A percentile compares a stretch with the other conserved stretches of the same genome.
Conservation (phyloP, 2,888 invertebrate genomes). For the Rhimphoctona megacephalus region DNA sequence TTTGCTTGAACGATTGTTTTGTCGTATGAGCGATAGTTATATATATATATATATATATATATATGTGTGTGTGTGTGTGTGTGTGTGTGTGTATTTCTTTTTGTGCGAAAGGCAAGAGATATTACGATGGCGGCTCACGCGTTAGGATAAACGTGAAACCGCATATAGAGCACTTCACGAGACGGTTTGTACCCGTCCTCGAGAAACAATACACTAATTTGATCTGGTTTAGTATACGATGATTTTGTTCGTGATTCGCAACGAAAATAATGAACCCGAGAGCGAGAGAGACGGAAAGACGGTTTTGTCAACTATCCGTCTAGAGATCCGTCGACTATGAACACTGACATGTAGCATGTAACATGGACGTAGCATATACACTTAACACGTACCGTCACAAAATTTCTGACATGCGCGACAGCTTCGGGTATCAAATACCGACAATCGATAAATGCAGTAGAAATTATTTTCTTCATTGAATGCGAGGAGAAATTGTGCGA, state of each 20-base stretch:
- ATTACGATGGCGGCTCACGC: constrained; percentile 62
- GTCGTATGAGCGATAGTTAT: constrained; percentile 47
- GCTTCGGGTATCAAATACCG: background rate
- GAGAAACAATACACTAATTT: constrained; percentile 7
- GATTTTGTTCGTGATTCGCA: constrained; percentile 33
- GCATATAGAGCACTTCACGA: constrained; percentile 53
- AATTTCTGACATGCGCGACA: constrained; percentile 16
- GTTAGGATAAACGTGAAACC: constrained; percentile 56
- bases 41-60: constrained; percentile 23
- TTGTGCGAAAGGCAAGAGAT: constrained; percentile 49
- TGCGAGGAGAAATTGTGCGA: no score
- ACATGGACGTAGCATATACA: no score
- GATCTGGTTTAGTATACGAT: constrained; percentile 12
- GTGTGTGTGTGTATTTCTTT: constrained; percentile 8
- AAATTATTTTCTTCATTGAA: background rate
- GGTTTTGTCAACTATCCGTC: constrained; percentile 66
- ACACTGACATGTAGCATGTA: constrained; percentile 2
- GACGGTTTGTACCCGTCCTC: constrained; percentile 50
- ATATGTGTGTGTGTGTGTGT: background rate
- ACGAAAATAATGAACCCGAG: constrained; percentile 28
- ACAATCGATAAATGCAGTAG: background rate
- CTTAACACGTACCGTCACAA: background rate
- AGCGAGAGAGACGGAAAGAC: constrained; percentile 34
- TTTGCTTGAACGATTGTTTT: constrained; percentile 72
- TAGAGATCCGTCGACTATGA: constrained; percentile 50